Evolutionary conservation across 2,888 invertebrate genomes (phyloP), one percentile per base, ranked within the genome.

Genomic region (Ophion costatus): DNA sequence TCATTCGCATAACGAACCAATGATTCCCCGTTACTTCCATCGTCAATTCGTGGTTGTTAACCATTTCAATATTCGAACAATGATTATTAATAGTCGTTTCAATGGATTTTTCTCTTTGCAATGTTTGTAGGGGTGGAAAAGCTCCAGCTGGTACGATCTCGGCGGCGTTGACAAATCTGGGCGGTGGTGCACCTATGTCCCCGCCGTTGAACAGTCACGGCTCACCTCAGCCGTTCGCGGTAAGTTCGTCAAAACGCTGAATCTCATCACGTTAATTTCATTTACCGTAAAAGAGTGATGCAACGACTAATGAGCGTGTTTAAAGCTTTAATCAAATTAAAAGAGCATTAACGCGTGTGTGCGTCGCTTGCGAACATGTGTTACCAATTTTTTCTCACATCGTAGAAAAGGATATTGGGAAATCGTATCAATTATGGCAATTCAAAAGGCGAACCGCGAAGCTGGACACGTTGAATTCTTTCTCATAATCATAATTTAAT

Each of bases 71-170:
- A 45, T 14, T 45, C 14, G 14, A 66, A 66, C 45, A 66, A 33
- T 29, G 29, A 64, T 64, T 38, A 20, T 59, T 6, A n/a, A 9
- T 29, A 7, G n/a, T 51, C 10, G 17, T 33, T 29, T 2, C 24
- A 73, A 80, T 14, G 14, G 22, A 20, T 22, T 69, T 61, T 42
- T 79, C 14, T 38, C 22, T 64, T 71, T 57, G 11, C 4, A 42
- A 64, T 51, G 24, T 64, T 22, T 38, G 10, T 57, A 77, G 97
- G 85, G 96, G 96, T 91, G 95, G 95, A 88, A 96, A 96, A 92
- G 94, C 96, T 90, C 97, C 97, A 87, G 96, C 96, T 87, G 96
- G 95, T 91, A 95, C 97, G 73, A 97, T 97, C 91, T 96, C 97
- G 82, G 96, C 97, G 82, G 97, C 97, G 80, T 94, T 97, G 88